Percentiles rank a stretch among this genome's conserved stretches.
phyloP scores from a whole-genome alignment of 2,888 invertebrate genomes.

The Fragum whitleyi region DNA sequence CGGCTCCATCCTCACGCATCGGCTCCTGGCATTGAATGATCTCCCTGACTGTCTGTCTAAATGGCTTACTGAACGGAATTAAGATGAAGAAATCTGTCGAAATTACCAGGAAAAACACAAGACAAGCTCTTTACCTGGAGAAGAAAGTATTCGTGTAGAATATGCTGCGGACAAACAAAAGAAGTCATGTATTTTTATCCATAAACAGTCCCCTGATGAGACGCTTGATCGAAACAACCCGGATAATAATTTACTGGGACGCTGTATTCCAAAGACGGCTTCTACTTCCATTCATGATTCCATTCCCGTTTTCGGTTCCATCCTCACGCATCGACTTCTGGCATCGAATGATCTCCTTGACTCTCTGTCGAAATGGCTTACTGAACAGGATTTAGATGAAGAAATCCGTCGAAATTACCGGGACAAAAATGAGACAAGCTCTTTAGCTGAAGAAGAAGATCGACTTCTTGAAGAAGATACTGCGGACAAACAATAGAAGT shows the following conservation, averaged over 20 bases:
- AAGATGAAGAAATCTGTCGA: constrained; percentile 34
- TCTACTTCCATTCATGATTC: too few species aligned
- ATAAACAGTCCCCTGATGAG: too few species aligned
- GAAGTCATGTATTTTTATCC: too few species aligned
- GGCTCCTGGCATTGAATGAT: constrained; percentile 5
- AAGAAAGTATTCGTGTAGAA: neutral
- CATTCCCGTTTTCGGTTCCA: too few species aligned
- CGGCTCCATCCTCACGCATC: too few species aligned
- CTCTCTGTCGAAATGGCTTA: constrained; percentile 1
- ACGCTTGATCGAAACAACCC: too few species aligned
- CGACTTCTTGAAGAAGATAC: neutral
- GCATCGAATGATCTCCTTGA: constrained; percentile 6
- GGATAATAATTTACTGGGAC: too few species aligned
- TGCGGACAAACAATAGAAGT: constrained; percentile 4
- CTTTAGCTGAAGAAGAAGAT: neutral
- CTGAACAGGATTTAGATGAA: constrained; percentile 31
- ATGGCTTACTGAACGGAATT: constrained; percentile 19
- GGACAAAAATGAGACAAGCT: neutral
- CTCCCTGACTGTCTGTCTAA: constrained; percentile 1
- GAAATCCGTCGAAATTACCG: constrained; percentile 25
- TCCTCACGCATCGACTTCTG: neutral
- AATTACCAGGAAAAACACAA: neutral
- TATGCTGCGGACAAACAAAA: neutral
- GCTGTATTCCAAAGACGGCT: too few species aligned
- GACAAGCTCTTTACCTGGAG: neutral